Evolutionary conservation across 2,113 vertebrate species (phyloP), one percentile per base, ranked within the genome.

Genomic region (Gadus macrocephalus): DNA sequence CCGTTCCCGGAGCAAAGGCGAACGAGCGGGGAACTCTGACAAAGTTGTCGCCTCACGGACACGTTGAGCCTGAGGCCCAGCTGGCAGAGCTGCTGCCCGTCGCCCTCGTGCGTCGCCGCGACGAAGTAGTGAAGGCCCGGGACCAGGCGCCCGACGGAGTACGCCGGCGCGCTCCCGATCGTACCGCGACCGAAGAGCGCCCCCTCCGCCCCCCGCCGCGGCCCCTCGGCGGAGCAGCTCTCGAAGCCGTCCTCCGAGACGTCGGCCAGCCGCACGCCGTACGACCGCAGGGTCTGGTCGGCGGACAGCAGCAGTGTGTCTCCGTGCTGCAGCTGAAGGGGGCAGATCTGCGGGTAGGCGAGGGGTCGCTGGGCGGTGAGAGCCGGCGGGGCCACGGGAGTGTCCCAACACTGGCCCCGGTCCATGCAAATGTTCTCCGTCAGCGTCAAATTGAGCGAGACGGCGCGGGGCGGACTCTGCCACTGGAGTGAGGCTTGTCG

Each of bases 121-220:
- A 89, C 86, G 62, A 95, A 94, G 76, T 94, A 95, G 82, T 92
- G 92, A 55, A 84, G 90, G 63, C 94, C 94, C 22, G 71, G 78
- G 64, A 7, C 42, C 42, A 65, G 28, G 7, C 96, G 88, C 92
- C 93, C 92, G 22, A 85, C 88, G 14, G 88, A 77, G 35, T 91
- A 86, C 55, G 95, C 88, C 55, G 78, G 86, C 55, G 88, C 75
- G 53, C 85, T 87, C 62, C 81, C 92, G 16, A 92, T 61, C 62
- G 83, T 81, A 77, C 81, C 83, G 62, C 73, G 70, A 83, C 62
- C 72, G 70, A 83, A 92, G 92, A 64, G 94, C 49, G 63, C 92
- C 65, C 38, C 92, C 16, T 91, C 75, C 20, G 87, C 75, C 31
- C 28, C 28, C 20, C 20, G 1, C 20, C 1, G 20, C 19, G 31